Percentiles rank a stretch among this genome's conserved stretches.
Evolutionary conservation across 2,113 vertebrate genomes (phyloP).

Genomic region (Origma solitaria): DNA sequence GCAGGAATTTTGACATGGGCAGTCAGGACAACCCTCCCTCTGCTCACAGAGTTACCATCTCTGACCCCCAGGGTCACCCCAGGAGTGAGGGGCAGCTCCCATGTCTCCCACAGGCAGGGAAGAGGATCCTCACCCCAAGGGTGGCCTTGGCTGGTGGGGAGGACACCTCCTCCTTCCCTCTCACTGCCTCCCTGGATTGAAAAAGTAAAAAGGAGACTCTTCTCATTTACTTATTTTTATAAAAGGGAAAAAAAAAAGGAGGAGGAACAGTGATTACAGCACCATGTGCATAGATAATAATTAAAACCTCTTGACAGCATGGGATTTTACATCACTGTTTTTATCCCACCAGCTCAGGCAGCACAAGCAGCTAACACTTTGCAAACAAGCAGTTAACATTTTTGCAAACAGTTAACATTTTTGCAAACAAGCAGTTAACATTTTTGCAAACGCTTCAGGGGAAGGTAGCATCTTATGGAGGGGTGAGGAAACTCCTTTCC

Average conservation of each 20-base stretch:
- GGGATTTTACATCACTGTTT: neutral
- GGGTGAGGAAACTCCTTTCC: neutral
- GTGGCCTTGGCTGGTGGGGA: neutral
- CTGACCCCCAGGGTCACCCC: neutral
- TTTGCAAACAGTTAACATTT: neutral
- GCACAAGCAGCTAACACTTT: no score
- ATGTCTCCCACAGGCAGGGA: neutral
- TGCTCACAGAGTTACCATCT: neutral
- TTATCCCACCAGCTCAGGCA: neutral
- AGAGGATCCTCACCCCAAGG: neutral
- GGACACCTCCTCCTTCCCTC: neutral
- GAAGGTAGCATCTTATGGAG: neutral
- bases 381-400: neutral
- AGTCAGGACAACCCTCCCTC: neutral
- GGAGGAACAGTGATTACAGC: neutral
- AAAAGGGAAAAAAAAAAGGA: neutral
- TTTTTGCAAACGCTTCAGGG: neutral
- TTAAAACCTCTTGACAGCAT: neutral
- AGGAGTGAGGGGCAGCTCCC: neutral
- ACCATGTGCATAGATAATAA: neutral
- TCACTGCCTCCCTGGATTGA: neutral
- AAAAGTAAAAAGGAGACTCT: neutral
- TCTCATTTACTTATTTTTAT: neutral
- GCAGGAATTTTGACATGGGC: neutral
- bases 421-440: neutral